Evolutionary conservation across 1,140 invertebrate genomes (phyloP).

Genomic region (Proales similis): DNA sequence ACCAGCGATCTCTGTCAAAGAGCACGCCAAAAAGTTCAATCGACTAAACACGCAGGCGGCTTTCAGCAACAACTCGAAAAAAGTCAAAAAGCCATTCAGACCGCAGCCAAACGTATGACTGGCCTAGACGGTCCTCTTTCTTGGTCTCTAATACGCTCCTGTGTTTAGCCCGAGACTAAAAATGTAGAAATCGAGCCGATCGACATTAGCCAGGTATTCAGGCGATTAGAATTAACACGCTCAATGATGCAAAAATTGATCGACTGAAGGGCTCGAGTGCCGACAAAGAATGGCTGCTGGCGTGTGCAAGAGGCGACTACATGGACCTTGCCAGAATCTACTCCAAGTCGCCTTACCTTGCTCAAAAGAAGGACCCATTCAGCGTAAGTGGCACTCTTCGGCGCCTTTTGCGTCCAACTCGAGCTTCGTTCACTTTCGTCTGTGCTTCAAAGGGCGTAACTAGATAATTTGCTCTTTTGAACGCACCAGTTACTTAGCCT

Average conservation of each 20-base stretch:
- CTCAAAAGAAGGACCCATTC: conserved; percentile 35
- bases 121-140: too few relatives aligned
- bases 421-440: background rate
- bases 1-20: conserved; percentile 32
- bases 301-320: conserved; percentile 30
- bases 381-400: conserved; percentile 37
- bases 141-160: too few relatives aligned
- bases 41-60: conserved; percentile 12
- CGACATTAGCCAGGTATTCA: too few relatives aligned
- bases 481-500: background rate
- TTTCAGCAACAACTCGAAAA: too few relatives aligned
- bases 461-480: background rate
- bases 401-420: too few relatives aligned
- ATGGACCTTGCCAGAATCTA: conserved; percentile 25
- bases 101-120: too few relatives aligned
- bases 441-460: background rate
- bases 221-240: too few relatives aligned
- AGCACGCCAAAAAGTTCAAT: conserved; percentile 31
- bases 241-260: too few relatives aligned
- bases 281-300: conserved; percentile 35
- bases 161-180: too few relatives aligned
- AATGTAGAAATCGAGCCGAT: too few relatives aligned
- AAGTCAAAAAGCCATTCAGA: too few relatives aligned
- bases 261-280: too few relatives aligned
- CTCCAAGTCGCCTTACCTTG: conserved; percentile 27